phyloP scores from a whole-genome alignment of 2,888 invertebrate genomes.

The Syrista parreyssii region DNA sequence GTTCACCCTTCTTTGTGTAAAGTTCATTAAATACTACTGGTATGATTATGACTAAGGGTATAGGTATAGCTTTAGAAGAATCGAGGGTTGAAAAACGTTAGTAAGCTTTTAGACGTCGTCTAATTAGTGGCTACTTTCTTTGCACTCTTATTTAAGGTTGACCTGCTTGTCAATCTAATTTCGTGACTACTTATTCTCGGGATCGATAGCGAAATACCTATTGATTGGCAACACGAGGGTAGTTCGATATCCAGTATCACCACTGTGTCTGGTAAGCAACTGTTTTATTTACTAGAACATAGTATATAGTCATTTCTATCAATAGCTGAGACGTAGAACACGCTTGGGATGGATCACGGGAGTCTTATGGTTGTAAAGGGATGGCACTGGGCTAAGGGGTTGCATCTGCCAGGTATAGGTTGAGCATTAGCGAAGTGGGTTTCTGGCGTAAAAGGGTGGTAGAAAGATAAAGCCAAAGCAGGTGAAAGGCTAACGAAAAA shows the following conservation, averaged over 20 bases:
- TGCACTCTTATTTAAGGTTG: not conserved
- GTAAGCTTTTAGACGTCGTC: not conserved
- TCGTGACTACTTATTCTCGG: not conserved
- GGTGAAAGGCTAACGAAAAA: constrained; percentile 41
- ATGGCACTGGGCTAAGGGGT: not conserved
- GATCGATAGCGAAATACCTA: not conserved
- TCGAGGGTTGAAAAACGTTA: not conserved
- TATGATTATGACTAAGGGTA: not conserved
- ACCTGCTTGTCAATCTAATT: not conserved
- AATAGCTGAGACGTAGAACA: not conserved
- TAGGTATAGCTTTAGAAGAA: not conserved
- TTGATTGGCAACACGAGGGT: not conserved
- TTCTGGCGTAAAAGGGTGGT: constrained; percentile 47
- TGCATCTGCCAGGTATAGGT: not conserved
- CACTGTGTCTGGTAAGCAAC: not conserved
- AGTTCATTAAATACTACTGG: not conserved
- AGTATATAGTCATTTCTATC: not conserved
- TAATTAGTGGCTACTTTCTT: not conserved
- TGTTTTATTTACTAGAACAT: not conserved
- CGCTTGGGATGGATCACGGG: not conserved
- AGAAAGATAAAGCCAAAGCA: constrained; percentile 42
- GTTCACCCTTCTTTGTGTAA: not conserved
- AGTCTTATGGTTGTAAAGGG: not conserved
- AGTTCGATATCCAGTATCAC: not conserved
- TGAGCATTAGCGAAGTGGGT: constrained; percentile 48